phyloP scores from a whole-genome alignment of 1,140 invertebrate species.

The Holcopasites calliopsidis region DNA sequence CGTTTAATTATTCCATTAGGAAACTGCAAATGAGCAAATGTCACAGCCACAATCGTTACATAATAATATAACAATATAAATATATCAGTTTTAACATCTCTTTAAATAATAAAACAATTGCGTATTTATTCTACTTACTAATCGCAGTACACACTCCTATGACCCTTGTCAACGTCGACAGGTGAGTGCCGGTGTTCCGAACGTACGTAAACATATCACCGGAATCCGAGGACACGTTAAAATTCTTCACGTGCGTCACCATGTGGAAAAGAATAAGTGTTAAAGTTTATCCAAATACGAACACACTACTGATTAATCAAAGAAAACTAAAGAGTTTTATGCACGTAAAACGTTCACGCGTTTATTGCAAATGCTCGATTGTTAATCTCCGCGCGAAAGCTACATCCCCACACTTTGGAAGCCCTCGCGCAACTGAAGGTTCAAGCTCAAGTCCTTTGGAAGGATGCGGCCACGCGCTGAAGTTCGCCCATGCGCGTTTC shows the following conservation, averaged over 20 bases:
- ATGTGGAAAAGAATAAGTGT: slow-evolving; percentile 20
- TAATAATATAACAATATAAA: too few relatives aligned
- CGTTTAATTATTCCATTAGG: too few relatives aligned
- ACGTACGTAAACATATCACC: slow-evolving; percentile 48
- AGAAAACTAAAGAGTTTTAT: background rate
- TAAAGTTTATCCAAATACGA: background rate
- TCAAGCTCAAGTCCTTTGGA: background rate
- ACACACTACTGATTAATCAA: background rate
- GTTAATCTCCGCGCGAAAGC: background rate
- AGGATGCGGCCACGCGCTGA: background rate
- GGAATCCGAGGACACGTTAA: slow-evolving; percentile 27
- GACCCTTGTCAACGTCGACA: slow-evolving; percentile 63
- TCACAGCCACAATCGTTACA: too few relatives aligned
- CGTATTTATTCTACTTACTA: slow-evolving; percentile 58
- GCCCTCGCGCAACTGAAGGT: slow-evolving; percentile 20
- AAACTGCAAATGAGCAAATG: too few relatives aligned
- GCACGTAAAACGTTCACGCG: background rate
- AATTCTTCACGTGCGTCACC: slow-evolving; percentile 55
- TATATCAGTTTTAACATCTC: too few relatives aligned
- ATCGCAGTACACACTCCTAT: slow-evolving; percentile 65
- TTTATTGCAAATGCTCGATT: background rate
- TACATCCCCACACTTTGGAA: background rate
- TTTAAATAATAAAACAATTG: too few relatives aligned
- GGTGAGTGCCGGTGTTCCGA: slow-evolving; percentile 42
- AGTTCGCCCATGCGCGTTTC: background rate